Conservation (phyloP, 2,113 vertebrate genomes). For the Oxyruncus cristatus region DNA sequence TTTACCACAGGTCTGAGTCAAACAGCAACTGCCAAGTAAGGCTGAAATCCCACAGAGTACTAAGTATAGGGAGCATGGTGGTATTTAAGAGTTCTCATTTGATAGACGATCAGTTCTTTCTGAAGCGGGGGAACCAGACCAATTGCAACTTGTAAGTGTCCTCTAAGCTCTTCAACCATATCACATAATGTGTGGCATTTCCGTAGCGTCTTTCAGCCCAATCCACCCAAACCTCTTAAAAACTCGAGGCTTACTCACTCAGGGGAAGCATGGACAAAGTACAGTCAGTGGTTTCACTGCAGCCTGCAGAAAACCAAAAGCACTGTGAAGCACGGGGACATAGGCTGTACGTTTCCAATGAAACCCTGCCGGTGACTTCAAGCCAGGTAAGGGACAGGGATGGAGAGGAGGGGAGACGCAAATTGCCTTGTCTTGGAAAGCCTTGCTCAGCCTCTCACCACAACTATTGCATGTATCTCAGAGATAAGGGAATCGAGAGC, state of each 20-base stretch:
- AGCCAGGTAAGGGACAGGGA: neutral
- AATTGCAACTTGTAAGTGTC: neutral
- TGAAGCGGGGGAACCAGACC: neutral
- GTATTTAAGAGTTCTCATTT: neutral
- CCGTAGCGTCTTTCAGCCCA: neutral
- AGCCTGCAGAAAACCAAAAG: neutral
- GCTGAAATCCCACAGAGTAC: neutral
- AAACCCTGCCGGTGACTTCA: neutral
- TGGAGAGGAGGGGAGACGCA: neutral
- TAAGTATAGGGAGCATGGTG: rapidly evolving
- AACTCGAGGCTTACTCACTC: neutral
- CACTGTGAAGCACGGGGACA: neutral
- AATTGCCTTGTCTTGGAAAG: neutral
- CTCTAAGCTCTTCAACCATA: neutral
- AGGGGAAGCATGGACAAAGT: neutral
- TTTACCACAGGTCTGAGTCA: neutral
- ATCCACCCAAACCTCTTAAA: neutral
- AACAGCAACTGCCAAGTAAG: neutral
- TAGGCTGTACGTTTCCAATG: neutral
- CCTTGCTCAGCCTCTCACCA: neutral
- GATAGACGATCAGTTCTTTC: neutral
- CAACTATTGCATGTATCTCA: neutral
- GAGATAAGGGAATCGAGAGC: neutral
- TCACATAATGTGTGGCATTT: rapidly evolving
- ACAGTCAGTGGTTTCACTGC: neutral